These are phyloP conservation scores for Girardinichthys multiradiatus DNA, from an alignment of 2,113 vertebrate species.

Conservation along the genomic window DNA sequence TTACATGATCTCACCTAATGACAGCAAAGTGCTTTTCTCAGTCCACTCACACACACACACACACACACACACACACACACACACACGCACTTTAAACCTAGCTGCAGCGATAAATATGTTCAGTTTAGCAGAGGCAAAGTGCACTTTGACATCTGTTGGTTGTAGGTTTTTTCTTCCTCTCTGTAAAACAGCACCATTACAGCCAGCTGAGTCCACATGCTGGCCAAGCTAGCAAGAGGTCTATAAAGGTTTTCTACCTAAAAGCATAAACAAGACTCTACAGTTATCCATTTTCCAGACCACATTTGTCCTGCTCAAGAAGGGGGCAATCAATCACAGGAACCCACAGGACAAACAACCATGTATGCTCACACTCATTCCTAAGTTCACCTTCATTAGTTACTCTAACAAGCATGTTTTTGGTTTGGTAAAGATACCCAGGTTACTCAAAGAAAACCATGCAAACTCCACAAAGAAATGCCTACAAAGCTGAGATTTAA, in stretches of 20 bases:
- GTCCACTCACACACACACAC: constrained; percentile 33
- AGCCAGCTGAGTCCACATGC: constrained; percentile 11
- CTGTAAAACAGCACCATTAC: constrained; percentile 9
- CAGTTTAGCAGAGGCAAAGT: constrained; percentile 59
- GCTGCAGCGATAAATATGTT: constrained; percentile 3
- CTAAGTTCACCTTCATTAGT: neutral
- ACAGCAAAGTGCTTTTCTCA: constrained; percentile 67
- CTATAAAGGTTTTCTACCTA: neutral
- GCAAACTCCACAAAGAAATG: too few species aligned
- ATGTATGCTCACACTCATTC: neutral
- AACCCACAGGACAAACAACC: neutral
- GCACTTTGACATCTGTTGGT: constrained; percentile 40
- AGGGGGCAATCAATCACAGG: neutral
- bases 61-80: constrained; percentile 42
- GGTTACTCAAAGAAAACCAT: too few species aligned
- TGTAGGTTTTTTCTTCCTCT: neutral
- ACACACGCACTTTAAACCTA: constrained; percentile 46
- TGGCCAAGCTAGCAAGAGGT: neutral
- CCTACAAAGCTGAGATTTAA: too few species aligned
- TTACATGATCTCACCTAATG: constrained; percentile 75
- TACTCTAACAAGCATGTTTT: too few species aligned
- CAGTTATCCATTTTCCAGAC: neutral
- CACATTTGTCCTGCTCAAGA: neutral
- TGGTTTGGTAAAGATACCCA: too few species aligned
- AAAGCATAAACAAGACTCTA: neutral